phyloP scores from a whole-genome alignment of 2,797 vertebrate species.

The Xiphophorus birchmanni region DNA sequence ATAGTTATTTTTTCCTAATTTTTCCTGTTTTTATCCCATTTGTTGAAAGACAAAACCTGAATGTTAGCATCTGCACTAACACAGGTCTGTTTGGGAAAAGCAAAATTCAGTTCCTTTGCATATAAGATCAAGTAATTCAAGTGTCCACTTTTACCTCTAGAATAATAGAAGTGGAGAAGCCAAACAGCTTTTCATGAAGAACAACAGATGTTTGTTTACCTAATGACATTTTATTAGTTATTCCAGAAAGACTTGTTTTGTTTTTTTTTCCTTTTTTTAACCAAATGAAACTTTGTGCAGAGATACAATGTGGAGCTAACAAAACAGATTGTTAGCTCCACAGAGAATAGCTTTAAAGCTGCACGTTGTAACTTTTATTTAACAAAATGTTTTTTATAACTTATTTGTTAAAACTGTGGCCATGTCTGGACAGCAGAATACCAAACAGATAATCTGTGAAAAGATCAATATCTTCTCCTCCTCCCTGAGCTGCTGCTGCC shows the following conservation, averaged over 20 bases:
- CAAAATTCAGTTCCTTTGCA: background rate
- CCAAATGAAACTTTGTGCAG: background rate
- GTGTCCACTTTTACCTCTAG: background rate
- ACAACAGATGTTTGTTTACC: background rate
- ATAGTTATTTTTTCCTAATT: background rate
- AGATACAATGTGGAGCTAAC: too few relatives aligned
- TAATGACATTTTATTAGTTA: background rate
- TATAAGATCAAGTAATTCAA: background rate
- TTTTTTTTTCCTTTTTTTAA: background rate
- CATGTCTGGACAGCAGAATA: too few relatives aligned
- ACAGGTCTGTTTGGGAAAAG: background rate
- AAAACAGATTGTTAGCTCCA: background rate
- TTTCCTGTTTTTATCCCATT: background rate
- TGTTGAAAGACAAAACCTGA: background rate
- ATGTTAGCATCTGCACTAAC: background rate
- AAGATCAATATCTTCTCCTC: too few relatives aligned
- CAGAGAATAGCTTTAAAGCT: background rate
- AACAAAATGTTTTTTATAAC: too few relatives aligned
- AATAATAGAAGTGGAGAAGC: background rate
- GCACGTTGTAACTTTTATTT: too few relatives aligned
- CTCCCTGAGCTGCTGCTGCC: too few relatives aligned
- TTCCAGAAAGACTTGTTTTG: background rate
- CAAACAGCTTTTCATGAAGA: background rate
- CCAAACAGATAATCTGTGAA: too few relatives aligned
- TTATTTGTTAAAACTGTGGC: too few relatives aligned